These are phyloP conservation scores for Dallia pectoralis DNA, from an alignment of 2,797 vertebrate genomes.

Conservation along the genomic window DNA sequence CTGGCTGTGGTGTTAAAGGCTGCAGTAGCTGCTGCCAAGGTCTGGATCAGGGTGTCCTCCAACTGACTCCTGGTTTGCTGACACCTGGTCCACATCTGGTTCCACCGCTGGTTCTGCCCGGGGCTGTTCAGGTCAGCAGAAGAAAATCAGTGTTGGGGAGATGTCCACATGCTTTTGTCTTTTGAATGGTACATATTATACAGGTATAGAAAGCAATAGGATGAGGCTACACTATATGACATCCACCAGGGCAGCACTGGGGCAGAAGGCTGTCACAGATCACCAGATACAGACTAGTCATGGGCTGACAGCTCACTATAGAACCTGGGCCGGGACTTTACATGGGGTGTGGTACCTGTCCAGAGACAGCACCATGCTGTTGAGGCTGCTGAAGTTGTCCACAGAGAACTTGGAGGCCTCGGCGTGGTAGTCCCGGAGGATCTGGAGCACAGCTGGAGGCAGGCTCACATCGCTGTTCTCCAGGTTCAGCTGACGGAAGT, in stretches of 20 bases:
- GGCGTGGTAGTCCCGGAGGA: conserved; percentile 67
- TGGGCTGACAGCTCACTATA: no score
- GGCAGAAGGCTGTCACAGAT: no score
- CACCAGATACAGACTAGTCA: no score
- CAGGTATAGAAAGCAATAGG: no score
- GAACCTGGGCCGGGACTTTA: no score
- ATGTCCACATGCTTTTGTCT: neutral
- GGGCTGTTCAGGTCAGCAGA: conserved; percentile 61
- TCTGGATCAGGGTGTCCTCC: conserved; percentile 66
- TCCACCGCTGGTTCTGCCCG: conserved; percentile 73
- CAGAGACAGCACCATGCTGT: conserved; percentile 68
- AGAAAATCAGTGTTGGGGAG: neutral
- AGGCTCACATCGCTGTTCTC: conserved; percentile 42
- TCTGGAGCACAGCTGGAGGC: conserved; percentile 58
- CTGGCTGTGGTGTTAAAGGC: neutral
- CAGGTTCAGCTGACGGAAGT: conserved; percentile 63
- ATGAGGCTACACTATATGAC: no score
- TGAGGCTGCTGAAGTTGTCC: conserved; percentile 75
- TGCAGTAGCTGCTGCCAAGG: neutral
- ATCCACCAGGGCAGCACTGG: no score
- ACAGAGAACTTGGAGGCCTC: conserved; percentile 77
- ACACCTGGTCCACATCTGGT: conserved; percentile 71
- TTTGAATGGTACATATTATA: no score
- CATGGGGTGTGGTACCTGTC: conserved; percentile 21
- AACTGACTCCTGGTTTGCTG: conserved; percentile 72